Evolutionary conservation across 2,797 vertebrate genomes (phyloP).

Genomic region (Neomorphus geoffroyi): DNA sequence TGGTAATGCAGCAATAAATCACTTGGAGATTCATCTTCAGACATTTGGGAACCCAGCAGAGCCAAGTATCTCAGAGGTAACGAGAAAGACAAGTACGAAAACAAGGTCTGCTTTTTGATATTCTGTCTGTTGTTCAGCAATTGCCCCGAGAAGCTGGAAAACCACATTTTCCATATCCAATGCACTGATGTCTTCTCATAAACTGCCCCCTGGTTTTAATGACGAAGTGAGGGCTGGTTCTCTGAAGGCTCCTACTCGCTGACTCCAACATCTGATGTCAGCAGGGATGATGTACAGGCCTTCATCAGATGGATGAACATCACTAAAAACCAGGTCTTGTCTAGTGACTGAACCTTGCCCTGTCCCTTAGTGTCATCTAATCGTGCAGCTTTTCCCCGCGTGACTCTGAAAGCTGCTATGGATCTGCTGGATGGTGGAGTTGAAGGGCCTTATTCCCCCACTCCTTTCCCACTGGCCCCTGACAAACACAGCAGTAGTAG

Average conservation of each 20-base stretch:
- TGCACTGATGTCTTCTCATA: neutral
- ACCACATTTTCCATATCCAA: neutral
- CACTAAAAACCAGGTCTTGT: neutral
- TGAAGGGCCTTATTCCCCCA: neutral
- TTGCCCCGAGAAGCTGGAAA: neutral
- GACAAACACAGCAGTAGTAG: neutral
- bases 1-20: neutral
- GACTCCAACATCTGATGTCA: neutral
- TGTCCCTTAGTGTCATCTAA: neutral
- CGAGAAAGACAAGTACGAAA: neutral
- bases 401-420: neutral
- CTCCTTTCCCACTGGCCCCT: neutral
- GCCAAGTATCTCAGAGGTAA: neutral
- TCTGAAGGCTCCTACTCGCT: neutral
- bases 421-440: neutral
- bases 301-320: no score
- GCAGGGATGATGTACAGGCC: neutral
- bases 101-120: neutral
- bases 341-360: neutral
- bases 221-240: neutral
- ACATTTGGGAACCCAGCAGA: neutral
- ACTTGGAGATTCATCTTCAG: neutral
- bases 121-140: neutral
- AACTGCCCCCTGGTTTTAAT: neutral
- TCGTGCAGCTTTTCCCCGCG: neutral